Conservation (phyloP, 1,140 invertebrate genomes). For the Hycleus phaleratus region DNA sequence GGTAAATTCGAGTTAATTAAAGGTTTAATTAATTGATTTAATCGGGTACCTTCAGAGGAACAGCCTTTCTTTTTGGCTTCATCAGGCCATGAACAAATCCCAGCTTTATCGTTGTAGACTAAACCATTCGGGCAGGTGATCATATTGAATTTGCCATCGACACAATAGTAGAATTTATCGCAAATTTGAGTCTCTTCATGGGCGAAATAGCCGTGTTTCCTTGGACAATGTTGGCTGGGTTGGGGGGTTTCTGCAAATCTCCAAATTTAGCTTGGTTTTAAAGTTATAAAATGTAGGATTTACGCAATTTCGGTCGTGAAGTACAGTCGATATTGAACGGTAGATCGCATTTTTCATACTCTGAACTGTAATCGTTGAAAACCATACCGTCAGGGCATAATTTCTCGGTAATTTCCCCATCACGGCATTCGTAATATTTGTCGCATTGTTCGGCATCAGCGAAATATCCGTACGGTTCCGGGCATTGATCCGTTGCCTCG, state of each 20-base stretch:
- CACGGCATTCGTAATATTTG: constrained; percentile 80
- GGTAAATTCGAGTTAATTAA: neutral
- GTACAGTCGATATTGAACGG: constrained; percentile 80
- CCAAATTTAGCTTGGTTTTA: neutral
- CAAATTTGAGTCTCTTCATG: constrained; percentile 73
- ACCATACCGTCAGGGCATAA: constrained; percentile 86
- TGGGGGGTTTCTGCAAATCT: constrained; percentile 61
- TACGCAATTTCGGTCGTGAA: constrained; percentile 67
- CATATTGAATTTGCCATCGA: constrained; percentile 81
- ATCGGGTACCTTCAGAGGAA: constrained; percentile 56
- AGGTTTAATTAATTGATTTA: neutral
- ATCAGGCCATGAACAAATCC: constrained; percentile 87
- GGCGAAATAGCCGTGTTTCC: constrained; percentile 81
- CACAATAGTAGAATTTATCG: constrained; percentile 86
- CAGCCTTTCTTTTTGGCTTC: constrained; percentile 81
- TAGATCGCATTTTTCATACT: constrained; percentile 80
- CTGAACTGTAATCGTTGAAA: constrained; percentile 76
- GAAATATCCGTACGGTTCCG: constrained; percentile 76
- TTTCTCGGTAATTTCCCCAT: constrained; percentile 63
- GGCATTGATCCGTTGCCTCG: constrained; percentile 54
- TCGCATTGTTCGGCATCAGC: constrained; percentile 82
- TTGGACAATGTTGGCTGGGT: constrained; percentile 64
- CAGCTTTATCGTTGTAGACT: constrained; percentile 80
- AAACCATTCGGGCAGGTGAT: constrained; percentile 81
- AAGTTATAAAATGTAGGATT: constrained; percentile 42